Percentiles rank a stretch among this genome's conserved stretches.
These are phyloP conservation scores for Glareola pratincola DNA, from an alignment of 2,113 vertebrate genomes.

Conservation along the genomic window DNA sequence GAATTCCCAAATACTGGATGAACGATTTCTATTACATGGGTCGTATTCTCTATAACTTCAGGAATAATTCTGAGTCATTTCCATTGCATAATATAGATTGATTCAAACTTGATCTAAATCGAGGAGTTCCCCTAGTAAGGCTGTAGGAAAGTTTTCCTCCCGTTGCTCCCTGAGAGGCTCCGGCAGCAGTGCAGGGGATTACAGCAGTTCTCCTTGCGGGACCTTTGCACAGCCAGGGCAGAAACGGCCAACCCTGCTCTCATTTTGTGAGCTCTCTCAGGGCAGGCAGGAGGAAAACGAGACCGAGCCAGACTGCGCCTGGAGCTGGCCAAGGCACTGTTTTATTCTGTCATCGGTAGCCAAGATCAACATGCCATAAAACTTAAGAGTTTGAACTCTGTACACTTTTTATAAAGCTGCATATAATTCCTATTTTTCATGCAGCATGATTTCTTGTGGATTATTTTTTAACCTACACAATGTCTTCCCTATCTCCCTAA, in stretches of 20 bases:
- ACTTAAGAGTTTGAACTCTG: background rate
- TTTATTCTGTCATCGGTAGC: background rate
- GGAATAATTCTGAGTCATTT: background rate
- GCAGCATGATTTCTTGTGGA: background rate
- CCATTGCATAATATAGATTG: background rate
- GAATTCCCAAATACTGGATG: background rate
- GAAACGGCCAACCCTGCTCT: background rate
- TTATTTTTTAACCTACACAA: background rate
- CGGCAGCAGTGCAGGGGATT: background rate
- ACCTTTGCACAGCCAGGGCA: background rate
- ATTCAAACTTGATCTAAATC: background rate
- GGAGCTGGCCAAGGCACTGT: background rate
- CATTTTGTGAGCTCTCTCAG: background rate
- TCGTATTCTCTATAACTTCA: background rate
- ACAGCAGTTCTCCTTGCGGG: background rate
- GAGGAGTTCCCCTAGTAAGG: background rate
- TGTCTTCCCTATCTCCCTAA: background rate
- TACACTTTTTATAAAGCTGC: background rate
- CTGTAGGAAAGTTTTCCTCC: background rate
- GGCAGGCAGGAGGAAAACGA: background rate
- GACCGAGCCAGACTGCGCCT: background rate
- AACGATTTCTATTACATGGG: background rate
- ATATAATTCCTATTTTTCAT: background rate
- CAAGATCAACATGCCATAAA: background rate
- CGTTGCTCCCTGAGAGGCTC: background rate